A percentile compares a stretch with the other conserved stretches of the same genome.
Evolutionary conservation across 23 tunicate genomes (phyloP).

Genomic region (Halocynthia roretzi): DNA sequence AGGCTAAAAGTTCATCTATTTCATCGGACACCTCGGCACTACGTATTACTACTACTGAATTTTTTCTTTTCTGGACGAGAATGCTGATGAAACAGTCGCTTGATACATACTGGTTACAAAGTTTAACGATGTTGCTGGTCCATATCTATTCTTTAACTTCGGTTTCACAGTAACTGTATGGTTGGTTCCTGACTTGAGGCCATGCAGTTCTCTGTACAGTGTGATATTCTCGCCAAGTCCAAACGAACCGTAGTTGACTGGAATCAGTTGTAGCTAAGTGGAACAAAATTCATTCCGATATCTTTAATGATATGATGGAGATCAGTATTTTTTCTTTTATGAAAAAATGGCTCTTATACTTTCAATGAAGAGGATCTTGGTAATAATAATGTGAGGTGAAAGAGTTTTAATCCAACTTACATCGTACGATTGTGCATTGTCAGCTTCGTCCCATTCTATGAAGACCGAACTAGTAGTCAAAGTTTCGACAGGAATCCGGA

Average conservation of each 20-base stretch:
- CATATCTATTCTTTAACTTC: slow-evolving; percentile 12
- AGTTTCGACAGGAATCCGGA: not conserved
- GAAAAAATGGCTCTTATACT: too few species aligned
- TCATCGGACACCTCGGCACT: too few species aligned
- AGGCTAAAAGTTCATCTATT: too few species aligned
- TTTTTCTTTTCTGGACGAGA: too few species aligned
- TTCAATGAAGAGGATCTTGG: too few species aligned
- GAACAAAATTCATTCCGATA: too few species aligned
- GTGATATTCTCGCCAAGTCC: not conserved
- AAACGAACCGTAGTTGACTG: not conserved
- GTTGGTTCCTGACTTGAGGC: not conserved
- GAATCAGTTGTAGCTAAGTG: not conserved
- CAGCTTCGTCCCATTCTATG: not conserved
- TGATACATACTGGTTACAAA: slow-evolving; percentile 9
- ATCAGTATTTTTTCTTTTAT: too few species aligned
- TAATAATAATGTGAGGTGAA: too few species aligned
- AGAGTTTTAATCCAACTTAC: slow-evolving; percentile 3
- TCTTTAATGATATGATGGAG: too few species aligned
- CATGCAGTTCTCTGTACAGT: not conserved
- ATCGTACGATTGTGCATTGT: slow-evolving; percentile 13
- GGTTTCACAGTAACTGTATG: slow-evolving; percentile 10
- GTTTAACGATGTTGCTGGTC: not conserved
- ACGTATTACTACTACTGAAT: too few species aligned
- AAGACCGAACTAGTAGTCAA: slow-evolving; percentile 9
- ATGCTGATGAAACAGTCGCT: too few species aligned